phyloP scores from a whole-genome alignment of 2,888 invertebrate species.

The Caradrina clavipalpis region DNA sequence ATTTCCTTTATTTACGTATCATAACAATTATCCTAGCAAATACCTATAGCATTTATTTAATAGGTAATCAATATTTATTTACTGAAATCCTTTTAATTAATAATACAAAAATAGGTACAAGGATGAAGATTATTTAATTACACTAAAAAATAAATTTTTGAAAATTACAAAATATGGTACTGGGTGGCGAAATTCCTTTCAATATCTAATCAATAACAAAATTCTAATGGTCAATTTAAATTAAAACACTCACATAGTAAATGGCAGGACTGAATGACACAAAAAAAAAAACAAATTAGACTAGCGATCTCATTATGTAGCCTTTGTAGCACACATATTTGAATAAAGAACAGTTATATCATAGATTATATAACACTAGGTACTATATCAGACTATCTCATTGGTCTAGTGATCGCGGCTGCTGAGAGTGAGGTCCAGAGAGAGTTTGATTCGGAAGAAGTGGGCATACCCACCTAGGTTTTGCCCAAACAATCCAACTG shows the following conservation, averaged over 20 bases:
- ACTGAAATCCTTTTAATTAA: neutral
- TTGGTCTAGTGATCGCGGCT: neutral
- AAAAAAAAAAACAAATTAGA: slow-evolving; percentile 20
- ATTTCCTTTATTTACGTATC: neutral
- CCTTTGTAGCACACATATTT: slow-evolving; percentile 20
- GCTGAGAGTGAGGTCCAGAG: too few species aligned
- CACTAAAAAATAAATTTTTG: too few species aligned
- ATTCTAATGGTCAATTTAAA: neutral
- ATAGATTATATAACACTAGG: slow-evolving; percentile 41
- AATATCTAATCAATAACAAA: neutral
- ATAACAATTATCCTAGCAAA: slow-evolving; percentile 1
- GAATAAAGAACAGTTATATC: slow-evolving; percentile 39
- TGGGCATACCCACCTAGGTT: too few species aligned
- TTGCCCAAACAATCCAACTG: too few species aligned
- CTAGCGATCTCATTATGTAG: slow-evolving; percentile 16
- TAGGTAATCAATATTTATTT: slow-evolving; percentile 2
- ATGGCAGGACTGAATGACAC: slow-evolving; percentile 1
- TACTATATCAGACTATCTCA: neutral
- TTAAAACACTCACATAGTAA: slow-evolving; percentile 7
- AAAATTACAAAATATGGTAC: neutral
- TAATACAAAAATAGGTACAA: neutral
- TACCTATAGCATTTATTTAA: neutral
- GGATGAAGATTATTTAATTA: neutral
- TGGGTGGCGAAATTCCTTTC: neutral
- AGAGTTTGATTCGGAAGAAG: too few species aligned